Base-by-base conservation (phyloP, 2,113 vertebrate genomes). In the Chauna torquata region DNA sequence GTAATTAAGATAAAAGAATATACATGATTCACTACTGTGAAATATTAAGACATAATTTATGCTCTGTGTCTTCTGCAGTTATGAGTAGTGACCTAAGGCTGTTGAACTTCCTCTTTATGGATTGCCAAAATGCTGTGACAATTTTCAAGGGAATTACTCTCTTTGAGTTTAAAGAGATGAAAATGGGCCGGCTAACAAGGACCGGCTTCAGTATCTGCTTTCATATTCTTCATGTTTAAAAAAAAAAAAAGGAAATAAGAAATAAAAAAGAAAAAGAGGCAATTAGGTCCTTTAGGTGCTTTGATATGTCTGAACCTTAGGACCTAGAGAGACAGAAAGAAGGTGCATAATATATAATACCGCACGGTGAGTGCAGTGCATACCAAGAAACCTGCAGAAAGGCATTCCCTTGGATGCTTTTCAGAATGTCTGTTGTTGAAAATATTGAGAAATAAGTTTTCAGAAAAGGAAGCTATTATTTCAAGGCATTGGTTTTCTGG, bases 81-180 rank as follows among this genome's bases (percentile, higher is more conserved):
- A 75, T 38, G n/a, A 96, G 97, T 91, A 96, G 97, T 98, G 98
- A 98, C 98, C 97, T 93, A 96, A 97, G 97, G 98, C 98, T 98
- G 97, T 98, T 98, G 97, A 98, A 98, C 97, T 98, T 97, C 96
- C 96, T 88, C 96, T 98, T 98, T 97, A 97, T 97, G 96, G 97
- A 98, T 98, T 88, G 94, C 44, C 55, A 78, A 98, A 98, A 98
- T 93, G 96, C 86, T 96, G 95, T 89, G 96, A 95, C 91, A 81
- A 95, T 99, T 98, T 98, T 97, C 96, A 96, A 97, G 96, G 97
- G 98, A 98, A 98, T 98, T 98, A 97, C 90, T 98, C 96, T 98
- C 98, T 98, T 98, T 98, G 94, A 97, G 96, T 94, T 97, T 95
- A 97, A 97, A 97, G 97, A 98, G 97, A 96, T 96, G 96, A 94